phyloP scores from a whole-genome alignment of 2,888 invertebrate species.

The Lathronympha strigana region DNA sequence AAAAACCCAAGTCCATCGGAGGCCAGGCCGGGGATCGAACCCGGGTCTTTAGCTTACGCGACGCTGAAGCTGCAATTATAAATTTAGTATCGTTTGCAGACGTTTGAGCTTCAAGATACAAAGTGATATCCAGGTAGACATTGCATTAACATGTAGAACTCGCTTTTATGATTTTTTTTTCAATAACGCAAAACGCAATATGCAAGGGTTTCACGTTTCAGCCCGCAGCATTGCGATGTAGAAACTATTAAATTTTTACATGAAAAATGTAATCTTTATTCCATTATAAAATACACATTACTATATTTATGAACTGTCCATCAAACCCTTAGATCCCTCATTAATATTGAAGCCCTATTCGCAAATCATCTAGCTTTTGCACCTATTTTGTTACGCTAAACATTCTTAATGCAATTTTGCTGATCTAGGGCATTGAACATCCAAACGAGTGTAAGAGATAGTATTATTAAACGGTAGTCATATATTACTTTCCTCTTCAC shows the following conservation, averaged over 20 bases:
- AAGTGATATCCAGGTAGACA: too few species aligned
- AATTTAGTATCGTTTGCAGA: too few species aligned
- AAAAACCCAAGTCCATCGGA: too few species aligned
- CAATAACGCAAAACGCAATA: too few species aligned
- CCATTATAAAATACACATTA: slow-evolving; percentile 29
- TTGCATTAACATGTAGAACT: too few species aligned
- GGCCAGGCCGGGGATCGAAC: too few species aligned
- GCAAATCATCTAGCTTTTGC: slow-evolving; percentile 17
- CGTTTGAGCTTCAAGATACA: too few species aligned
- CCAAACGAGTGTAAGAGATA: slow-evolving; percentile 63
- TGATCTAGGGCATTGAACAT: slow-evolving; percentile 46
- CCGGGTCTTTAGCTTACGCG: too few species aligned
- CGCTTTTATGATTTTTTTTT: too few species aligned
- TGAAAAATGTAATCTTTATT: slow-evolving; percentile 26
- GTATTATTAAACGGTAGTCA: slow-evolving; percentile 49
- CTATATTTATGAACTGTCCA: slow-evolving; percentile 37
- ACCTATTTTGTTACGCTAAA: slow-evolving; percentile 8
- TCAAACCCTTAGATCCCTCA: slow-evolving; percentile 18
- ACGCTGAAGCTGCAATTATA: too few species aligned
- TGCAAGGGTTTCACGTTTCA: background rate
- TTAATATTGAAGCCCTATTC: slow-evolving; percentile 33
- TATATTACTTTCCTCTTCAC: slow-evolving; percentile 47
- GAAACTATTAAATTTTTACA: slow-evolving; percentile 1
- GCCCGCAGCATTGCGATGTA: background rate
- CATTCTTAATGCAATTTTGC: slow-evolving; percentile 22